Conservation (phyloP, 1,140 invertebrate species). For the Leguminivora glycinivorella region DNA sequence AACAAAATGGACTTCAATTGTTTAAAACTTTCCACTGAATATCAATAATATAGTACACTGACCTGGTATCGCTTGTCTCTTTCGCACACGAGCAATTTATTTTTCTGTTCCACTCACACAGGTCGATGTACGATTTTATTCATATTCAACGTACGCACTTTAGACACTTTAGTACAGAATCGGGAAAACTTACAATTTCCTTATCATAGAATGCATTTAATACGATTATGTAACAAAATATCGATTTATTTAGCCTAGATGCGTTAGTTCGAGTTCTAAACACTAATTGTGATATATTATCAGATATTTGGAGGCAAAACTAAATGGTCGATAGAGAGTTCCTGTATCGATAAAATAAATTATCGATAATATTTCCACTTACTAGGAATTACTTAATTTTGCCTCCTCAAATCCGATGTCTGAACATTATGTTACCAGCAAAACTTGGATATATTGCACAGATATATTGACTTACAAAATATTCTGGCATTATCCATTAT, state of each 20-base stretch:
- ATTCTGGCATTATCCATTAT: background rate
- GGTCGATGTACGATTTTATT: background rate
- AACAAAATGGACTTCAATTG: background rate
- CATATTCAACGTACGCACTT: background rate
- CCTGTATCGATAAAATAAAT: too few relatives aligned
- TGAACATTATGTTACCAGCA: background rate
- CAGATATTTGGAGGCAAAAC: too few relatives aligned
- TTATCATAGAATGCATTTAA: conserved; percentile 15
- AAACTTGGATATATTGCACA: background rate
- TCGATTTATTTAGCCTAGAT: background rate
- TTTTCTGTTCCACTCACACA: background rate
- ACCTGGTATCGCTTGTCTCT: background rate
- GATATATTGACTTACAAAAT: background rate
- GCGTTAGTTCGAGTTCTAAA: background rate
- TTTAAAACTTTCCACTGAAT: background rate
- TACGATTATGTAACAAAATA: conserved; percentile 30
- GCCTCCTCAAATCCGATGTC: too few relatives aligned
- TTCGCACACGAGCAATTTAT: background rate
- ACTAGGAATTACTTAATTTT: too few relatives aligned
- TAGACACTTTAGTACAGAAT: background rate
- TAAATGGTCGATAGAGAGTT: too few relatives aligned
- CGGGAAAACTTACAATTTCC: background rate
- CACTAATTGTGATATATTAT: background rate
- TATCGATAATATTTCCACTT: too few relatives aligned
- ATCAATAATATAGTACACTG: background rate